Evolutionary conservation across 2,797 vertebrate species (phyloP).

Genomic region (Lutjanus argentimaculatus): DNA sequence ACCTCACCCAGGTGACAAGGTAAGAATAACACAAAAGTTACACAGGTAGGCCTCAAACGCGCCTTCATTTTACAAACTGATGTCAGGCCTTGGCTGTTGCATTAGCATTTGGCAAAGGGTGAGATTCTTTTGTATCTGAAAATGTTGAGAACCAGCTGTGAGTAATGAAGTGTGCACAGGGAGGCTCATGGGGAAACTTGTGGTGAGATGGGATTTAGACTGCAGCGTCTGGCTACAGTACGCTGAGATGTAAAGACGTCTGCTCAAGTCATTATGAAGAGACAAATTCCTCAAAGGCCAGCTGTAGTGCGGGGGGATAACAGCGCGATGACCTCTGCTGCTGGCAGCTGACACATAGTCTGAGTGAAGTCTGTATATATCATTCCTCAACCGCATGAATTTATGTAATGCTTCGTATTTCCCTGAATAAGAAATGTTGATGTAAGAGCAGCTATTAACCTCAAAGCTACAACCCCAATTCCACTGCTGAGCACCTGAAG

Average conservation of each 20-base stretch:
- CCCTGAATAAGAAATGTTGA: constrained; percentile 18
- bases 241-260: constrained; percentile 63
- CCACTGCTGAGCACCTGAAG: too few species aligned
- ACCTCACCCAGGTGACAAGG: constrained; percentile 97
- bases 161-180: constrained; percentile 66
- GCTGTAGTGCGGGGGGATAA: constrained; percentile 50
- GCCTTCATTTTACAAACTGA: constrained; percentile 8
- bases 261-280: constrained; percentile 73
- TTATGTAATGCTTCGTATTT: constrained; percentile 45
- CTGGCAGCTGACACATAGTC: constrained; percentile 52
- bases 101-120: constrained; percentile 27
- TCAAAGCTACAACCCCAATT: constrained; percentile 5
- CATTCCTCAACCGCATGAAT: constrained; percentile 21
- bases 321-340: constrained; percentile 44
- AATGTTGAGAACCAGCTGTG: constrained; percentile 73
- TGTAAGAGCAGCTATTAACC: constrained; percentile 23
- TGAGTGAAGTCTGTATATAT: constrained; percentile 41
- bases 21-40: constrained; percentile 72
- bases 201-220: constrained; percentile 63
- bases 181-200: constrained; percentile 69
- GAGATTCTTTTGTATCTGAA: constrained; percentile 37
- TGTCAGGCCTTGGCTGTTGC: constrained; percentile 23
- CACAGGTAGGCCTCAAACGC: background rate
- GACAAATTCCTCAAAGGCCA: constrained; percentile 58
- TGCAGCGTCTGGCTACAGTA: constrained; percentile 50